Conservation (phyloP, 2,888 invertebrate species). For the Yponomeuta evonymella region DNA sequence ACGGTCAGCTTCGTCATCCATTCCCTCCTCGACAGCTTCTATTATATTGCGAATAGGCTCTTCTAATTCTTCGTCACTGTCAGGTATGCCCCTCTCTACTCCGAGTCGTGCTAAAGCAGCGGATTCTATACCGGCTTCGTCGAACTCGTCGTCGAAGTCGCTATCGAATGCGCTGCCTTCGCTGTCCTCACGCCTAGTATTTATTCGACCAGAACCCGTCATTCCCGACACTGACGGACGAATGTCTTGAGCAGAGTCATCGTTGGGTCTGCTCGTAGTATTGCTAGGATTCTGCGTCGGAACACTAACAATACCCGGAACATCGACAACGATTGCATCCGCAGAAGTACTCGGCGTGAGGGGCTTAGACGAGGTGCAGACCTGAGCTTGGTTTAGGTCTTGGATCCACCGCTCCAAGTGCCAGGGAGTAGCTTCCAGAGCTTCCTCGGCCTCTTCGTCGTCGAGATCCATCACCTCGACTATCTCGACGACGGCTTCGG, state of each 20-base stretch:
- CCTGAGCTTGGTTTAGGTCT: neutral
- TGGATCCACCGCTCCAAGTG: conserved; percentile 2
- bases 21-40: conserved; percentile 20
- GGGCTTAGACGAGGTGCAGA: neutral
- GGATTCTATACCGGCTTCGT: conserved; percentile 15
- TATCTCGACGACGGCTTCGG: too few species aligned
- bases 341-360: conserved; percentile 2
- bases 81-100: conserved; percentile 19
- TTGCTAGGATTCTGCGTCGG: neutral
- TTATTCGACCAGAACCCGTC: neutral
- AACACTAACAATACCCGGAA: neutral
- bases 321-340: neutral
- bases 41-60: conserved; percentile 18
- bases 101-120: conserved; percentile 12
- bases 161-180: conserved; percentile 20
- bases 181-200: conserved; percentile 3
- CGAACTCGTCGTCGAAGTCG: conserved; percentile 23
- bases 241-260: neutral
- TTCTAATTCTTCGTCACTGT: conserved; percentile 24
- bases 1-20: conserved; percentile 24
- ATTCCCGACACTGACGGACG: conserved; percentile 2
- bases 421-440: neutral
- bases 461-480: neutral
- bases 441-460: neutral
- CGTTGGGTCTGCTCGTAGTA: neutral